Evolutionary conservation across 2,797 vertebrate genomes (phyloP).

Genomic region (Sebastes kiyomatsui): DNA sequence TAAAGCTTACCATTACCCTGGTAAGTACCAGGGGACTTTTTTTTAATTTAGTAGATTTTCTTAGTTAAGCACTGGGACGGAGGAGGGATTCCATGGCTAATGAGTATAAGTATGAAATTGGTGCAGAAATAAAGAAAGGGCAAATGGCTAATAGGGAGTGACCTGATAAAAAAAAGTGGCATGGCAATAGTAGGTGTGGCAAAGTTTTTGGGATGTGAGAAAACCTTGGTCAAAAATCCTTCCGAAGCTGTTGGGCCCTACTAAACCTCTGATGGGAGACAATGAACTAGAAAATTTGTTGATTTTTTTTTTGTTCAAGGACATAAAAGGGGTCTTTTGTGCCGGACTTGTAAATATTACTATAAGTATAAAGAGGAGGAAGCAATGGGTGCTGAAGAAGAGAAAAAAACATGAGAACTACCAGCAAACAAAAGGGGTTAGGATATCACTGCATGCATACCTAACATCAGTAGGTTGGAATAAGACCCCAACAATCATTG

Average conservation of each 20-base stretch:
- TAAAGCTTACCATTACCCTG: background rate
- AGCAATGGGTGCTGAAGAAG: constrained; percentile 89
- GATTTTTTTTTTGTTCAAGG: background rate
- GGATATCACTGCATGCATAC: constrained; percentile 88
- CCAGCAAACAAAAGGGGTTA: constrained; percentile 88
- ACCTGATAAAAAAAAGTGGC: constrained; percentile 84
- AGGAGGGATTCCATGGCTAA: constrained; percentile 10
- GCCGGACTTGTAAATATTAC: constrained; percentile 82
- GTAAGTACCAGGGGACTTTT: background rate
- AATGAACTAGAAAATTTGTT: constrained; percentile 73
- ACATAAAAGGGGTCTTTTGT: constrained; percentile 84
- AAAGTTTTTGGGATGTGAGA: constrained; percentile 91
- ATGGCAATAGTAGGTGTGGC: constrained; percentile 95
- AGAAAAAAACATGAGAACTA: constrained; percentile 79
- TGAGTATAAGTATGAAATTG: background rate
- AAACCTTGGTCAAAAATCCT: constrained; percentile 99
- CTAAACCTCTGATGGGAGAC: constrained; percentile 89
- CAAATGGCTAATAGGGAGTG: constrained; percentile 71
- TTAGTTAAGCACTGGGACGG: background rate
- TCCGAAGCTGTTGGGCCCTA: constrained; percentile 90
- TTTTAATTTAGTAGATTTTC: background rate
- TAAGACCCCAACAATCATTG: constrained; percentile 66
- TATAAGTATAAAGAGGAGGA: constrained; percentile 82
- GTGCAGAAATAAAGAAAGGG: constrained; percentile 1
- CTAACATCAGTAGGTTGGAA: constrained; percentile 76